These are phyloP conservation scores for Heliconius eleuchia DNA, from an alignment of 1,140 invertebrate genomes.

Conservation along the genomic window DNA sequence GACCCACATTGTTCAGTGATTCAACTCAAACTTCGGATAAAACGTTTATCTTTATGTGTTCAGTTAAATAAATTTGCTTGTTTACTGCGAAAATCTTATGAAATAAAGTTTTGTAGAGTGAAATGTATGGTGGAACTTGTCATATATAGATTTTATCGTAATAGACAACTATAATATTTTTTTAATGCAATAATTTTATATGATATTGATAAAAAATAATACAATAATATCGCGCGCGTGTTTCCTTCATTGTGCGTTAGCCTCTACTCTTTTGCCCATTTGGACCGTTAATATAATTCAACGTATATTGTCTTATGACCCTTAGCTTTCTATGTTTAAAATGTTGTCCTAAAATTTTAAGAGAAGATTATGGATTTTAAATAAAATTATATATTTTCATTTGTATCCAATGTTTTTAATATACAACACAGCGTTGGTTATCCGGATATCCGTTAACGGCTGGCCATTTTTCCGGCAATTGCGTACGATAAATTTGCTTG, in stretches of 20 bases:
- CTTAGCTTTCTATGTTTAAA: constrained; percentile 1
- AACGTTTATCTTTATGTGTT: constrained; percentile 27
- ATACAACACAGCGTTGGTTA: too few species aligned
- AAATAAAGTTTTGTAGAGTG: background rate
- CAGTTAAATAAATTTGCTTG: constrained; percentile 14
- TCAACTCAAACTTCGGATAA: constrained; percentile 37
- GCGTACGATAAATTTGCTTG: too few species aligned
- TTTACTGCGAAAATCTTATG: background rate
- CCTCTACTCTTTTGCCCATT: constrained; percentile 5
- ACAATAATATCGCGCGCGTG: background rate
- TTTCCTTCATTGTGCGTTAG: background rate
- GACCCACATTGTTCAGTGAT: constrained; percentile 55
- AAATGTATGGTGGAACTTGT: background rate
- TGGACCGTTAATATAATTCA: constrained; percentile 4
- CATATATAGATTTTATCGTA: background rate
- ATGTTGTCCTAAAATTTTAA: background rate
- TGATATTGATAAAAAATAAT: background rate
- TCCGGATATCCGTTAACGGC: too few species aligned
- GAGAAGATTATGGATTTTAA: background rate
- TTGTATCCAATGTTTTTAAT: too few species aligned
- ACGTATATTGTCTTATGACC: constrained; percentile 15
- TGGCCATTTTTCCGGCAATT: too few species aligned
- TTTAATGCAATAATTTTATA: background rate
- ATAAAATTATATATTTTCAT: background rate
- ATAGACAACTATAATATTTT: background rate